Evolutionary conservation across 2,797 vertebrate species (phyloP).

Genomic region (Atherinosoma microstoma): DNA sequence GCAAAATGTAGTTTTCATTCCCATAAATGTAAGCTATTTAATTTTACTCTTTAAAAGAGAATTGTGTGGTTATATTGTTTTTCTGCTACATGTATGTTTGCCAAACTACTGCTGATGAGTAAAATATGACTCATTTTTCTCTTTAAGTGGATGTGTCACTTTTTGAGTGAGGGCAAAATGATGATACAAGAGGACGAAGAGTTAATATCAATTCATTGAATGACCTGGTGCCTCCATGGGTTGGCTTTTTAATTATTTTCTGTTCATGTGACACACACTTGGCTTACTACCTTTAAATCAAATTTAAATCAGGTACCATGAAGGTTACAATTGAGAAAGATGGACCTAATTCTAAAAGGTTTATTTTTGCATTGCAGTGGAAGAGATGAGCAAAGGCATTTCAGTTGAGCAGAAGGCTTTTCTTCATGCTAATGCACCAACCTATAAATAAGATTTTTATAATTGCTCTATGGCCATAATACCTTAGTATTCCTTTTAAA

Average conservation of each 20-base stretch:
- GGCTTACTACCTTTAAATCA: slow-evolving; percentile 78
- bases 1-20: slow-evolving; percentile 37
- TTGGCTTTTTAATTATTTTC: slow-evolving; percentile 80
- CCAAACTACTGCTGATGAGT: slow-evolving; percentile 73
- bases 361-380: slow-evolving; percentile 76
- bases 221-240: slow-evolving; percentile 72
- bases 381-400: slow-evolving; percentile 72
- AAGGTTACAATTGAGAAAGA: slow-evolving; percentile 80
- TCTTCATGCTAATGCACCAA: slow-evolving; percentile 53
- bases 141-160: slow-evolving; percentile 84
- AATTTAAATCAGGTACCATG: slow-evolving; percentile 74
- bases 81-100: slow-evolving; percentile 53
- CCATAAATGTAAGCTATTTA: slow-evolving; percentile 4
- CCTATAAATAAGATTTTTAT: slow-evolving; percentile 58
- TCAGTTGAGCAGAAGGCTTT: slow-evolving; percentile 45
- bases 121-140: slow-evolving; percentile 79
- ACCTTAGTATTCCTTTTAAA: slow-evolving; percentile 63
- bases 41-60: slow-evolving; percentile 3
- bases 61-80: slow-evolving; percentile 12
- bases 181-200: slow-evolving; percentile 82
- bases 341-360: slow-evolving; percentile 74
- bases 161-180: slow-evolving; percentile 82
- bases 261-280: slow-evolving; percentile 69
- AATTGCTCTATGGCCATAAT: slow-evolving; percentile 55
- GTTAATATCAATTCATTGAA: slow-evolving; percentile 82